phyloP scores from a whole-genome alignment of 1,140 invertebrate genomes.

The Drosophila nasuta region DNA sequence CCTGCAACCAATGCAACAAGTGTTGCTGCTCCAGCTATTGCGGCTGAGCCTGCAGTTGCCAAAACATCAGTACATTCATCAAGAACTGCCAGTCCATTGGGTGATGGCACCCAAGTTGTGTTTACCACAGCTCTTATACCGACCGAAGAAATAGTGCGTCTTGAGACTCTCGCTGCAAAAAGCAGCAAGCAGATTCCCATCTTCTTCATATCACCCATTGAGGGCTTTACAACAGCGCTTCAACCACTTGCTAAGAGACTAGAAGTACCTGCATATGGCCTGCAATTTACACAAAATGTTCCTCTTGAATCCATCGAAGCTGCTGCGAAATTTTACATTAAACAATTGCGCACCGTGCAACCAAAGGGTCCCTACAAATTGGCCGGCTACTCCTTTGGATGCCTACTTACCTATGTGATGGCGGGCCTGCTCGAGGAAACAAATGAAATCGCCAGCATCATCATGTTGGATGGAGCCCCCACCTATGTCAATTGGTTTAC shows the following conservation, averaged over 20 bases:
- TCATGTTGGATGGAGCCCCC: slow-evolving; percentile 96
- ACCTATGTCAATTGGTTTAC: slow-evolving; percentile 94
- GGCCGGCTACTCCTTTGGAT: slow-evolving; percentile 97
- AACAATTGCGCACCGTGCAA: slow-evolving; percentile 92
- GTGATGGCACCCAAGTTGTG: slow-evolving; percentile 85
- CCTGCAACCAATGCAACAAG: slow-evolving; percentile 46
- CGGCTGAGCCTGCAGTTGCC: slow-evolving; percentile 50
- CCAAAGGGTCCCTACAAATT: slow-evolving; percentile 93
- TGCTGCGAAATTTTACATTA: slow-evolving; percentile 92
- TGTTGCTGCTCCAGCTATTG: slow-evolving; percentile 43
- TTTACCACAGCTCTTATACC: slow-evolving; percentile 88
- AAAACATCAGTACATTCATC: slow-evolving; percentile 19
- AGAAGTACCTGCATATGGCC: slow-evolving; percentile 92
- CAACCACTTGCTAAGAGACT: slow-evolving; percentile 89
- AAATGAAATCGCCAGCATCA: slow-evolving; percentile 88
- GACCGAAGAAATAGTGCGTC: slow-evolving; percentile 87
- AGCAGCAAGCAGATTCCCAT: slow-evolving; percentile 86
- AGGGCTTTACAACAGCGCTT: slow-evolving; percentile 92
- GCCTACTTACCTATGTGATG: slow-evolving; percentile 97
- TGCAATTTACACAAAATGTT: slow-evolving; percentile 93
- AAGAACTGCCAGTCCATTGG: slow-evolving; percentile 61
- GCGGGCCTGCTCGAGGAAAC: slow-evolving; percentile 91
- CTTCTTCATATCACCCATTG: slow-evolving; percentile 96
- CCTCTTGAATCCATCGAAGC: slow-evolving; percentile 90
- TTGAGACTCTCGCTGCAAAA: slow-evolving; percentile 85